Evolutionary conservation across 1,140 invertebrate genomes (phyloP), one percentile per base, ranked within the genome.

Genomic region (Dolichoris vasculosae): DNA sequence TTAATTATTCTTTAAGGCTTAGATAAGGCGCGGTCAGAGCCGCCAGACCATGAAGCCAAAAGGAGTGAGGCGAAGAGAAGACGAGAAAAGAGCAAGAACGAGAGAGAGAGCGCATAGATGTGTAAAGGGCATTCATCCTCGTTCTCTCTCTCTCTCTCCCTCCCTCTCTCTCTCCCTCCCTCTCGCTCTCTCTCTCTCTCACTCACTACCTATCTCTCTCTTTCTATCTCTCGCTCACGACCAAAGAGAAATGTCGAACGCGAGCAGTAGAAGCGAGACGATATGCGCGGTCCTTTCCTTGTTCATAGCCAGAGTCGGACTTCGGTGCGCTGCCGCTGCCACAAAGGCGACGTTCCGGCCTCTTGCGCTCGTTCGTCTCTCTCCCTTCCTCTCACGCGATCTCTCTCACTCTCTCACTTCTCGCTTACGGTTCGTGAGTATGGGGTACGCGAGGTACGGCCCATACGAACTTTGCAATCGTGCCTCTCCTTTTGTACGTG

Each of bases 21-120:
- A 88, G 88, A 91, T 90, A 90, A 91, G 90, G 89, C 88, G 89
- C 89, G 90, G 90, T 88, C 88, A 87, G 86, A 87, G 86, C 88
- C 90, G 83, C n/a, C 88, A 89, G 90, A 92, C 90, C 92, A 86
- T 92, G 88, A 91, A 91, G 89, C 87, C 84, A 88, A 91, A 90
- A 91, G 89, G 88, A 90, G 88, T 80, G 88, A 48, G 43, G n/a
- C 38, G 26, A 0, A 63, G 15, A 63, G 59, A n/a, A 0, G 4
- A 30, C 3, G 59, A 11, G 2, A 40, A 35, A 2, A 40, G 35
- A 23, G 67, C 35, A 9, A 40, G 35, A 23, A 15, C 1, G 20
- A 40, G 67, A 40, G 67, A 71, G 35, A 32, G 35, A 71, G 35
- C 20, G 48, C 67, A 23, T 59, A n/a, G n/a, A 32, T 64, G 32